Evolutionary conservation across 2,113 vertebrate species (phyloP).

Genomic region (Nesoenas mayeri): DNA sequence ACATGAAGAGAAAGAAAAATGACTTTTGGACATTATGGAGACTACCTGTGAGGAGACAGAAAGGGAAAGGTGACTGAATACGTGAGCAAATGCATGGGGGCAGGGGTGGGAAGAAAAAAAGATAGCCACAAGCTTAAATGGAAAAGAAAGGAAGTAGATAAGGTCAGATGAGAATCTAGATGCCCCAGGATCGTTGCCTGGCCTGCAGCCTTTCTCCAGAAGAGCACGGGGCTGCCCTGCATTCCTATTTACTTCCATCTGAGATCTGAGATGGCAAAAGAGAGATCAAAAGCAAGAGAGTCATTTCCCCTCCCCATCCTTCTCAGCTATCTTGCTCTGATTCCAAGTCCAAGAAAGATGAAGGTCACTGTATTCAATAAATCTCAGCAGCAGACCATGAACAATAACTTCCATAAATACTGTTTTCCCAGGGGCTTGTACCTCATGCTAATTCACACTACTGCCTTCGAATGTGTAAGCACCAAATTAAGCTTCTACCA

Average conservation of each 20-base stretch:
- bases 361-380: background rate
- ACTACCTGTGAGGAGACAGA: background rate
- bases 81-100: accelerated
- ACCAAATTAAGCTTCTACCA: background rate
- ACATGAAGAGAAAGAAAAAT: background rate
- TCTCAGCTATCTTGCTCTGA: background rate
- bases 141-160: background rate
- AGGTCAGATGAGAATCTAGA: background rate
- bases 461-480: background rate
- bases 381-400: background rate
- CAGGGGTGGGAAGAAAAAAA: background rate
- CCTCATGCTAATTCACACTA: background rate
- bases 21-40: background rate
- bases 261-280: background rate
- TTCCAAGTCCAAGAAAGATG: background rate
- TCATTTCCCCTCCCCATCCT: background rate
- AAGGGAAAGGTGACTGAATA: background rate
- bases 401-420: background rate
- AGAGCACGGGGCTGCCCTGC: background rate
- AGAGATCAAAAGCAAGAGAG: background rate
- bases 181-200: accelerated
- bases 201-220: background rate
- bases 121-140: background rate
- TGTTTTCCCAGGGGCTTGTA: background rate
- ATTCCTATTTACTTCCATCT: background rate